phyloP scores from a whole-genome alignment of 2,888 invertebrate species.

The Eilema sororculum region DNA sequence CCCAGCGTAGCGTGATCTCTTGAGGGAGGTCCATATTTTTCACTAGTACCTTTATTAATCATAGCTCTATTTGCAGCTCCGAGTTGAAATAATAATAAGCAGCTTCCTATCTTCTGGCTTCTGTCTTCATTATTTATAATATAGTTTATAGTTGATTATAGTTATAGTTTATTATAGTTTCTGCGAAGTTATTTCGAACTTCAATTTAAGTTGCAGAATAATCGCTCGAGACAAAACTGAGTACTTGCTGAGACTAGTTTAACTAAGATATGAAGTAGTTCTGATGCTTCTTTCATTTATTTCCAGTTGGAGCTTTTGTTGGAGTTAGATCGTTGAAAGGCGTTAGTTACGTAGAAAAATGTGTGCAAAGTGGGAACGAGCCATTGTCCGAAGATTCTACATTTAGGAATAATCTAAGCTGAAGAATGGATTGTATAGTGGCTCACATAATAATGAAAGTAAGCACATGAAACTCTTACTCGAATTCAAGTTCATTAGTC shows the following conservation, averaged over 20 bases:
- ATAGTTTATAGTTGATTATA: too few relatives aligned
- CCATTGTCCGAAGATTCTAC: too few relatives aligned
- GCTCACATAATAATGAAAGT: not conserved
- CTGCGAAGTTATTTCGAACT: slow-evolving; percentile 43
- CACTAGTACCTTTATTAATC: not conserved
- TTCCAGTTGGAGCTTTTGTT: slow-evolving; percentile 23
- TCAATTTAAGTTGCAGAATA: slow-evolving; percentile 48
- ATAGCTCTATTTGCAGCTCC: not conserved
- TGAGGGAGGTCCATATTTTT: not conserved
- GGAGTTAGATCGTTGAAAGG: not conserved
- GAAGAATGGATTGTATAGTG: not conserved
- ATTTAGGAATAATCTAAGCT: not conserved
- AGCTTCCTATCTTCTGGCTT: slow-evolving; percentile 16
- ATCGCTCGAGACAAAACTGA: slow-evolving; percentile 34
- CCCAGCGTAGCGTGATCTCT: not conserved
- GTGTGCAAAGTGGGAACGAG: not conserved
- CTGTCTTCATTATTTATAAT: slow-evolving; percentile 28
- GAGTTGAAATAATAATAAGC: slow-evolving; percentile 14
- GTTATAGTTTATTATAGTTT: too few relatives aligned
- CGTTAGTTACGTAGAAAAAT: not conserved
- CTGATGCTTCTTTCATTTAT: slow-evolving; percentile 37
- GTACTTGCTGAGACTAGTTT: slow-evolving; percentile 34
- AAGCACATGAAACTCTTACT: not conserved
- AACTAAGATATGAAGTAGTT: slow-evolving; percentile 50
- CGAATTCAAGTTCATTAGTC: not conserved